Evolutionary conservation across 2,888 invertebrate species (phyloP).

Genomic region (Steinernema scapterisci): DNA sequence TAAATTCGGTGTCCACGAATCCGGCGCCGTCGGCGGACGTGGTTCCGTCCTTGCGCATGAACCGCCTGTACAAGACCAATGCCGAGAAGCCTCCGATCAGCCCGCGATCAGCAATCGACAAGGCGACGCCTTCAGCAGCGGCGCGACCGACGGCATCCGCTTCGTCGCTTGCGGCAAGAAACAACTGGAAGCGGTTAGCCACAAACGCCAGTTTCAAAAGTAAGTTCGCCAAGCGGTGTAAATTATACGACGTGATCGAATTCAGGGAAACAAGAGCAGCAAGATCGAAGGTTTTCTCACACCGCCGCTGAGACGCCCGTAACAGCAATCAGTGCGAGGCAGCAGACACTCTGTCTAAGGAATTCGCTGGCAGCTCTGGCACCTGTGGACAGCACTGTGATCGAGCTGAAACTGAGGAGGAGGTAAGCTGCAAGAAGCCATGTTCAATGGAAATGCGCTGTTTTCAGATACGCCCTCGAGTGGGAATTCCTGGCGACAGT

Average conservation of each 20-base stretch:
- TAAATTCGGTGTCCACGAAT: background rate
- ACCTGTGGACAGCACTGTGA: slow-evolving; percentile 7
- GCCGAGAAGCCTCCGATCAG: slow-evolving; percentile 15
- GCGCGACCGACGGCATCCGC: slow-evolving; percentile 1
- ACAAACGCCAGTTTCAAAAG: slow-evolving; percentile 48
- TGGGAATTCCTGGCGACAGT: slow-evolving; percentile 64
- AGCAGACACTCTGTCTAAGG: background rate
- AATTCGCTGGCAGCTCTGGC: slow-evolving; percentile 18
- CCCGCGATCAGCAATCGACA: background rate
- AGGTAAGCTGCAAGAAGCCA: background rate
- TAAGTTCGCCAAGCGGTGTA: slow-evolving; percentile 26
- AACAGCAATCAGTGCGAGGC: background rate
- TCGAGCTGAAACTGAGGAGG: slow-evolving; percentile 16
- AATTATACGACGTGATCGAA: background rate
- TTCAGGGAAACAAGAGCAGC: slow-evolving; percentile 20
- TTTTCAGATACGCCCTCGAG: slow-evolving; percentile 57
- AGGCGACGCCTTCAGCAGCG: background rate
- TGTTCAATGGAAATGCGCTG: too few species aligned
- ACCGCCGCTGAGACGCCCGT: background rate
- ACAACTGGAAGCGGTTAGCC: slow-evolving; percentile 58
- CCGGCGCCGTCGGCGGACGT: background rate
- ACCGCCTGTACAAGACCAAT: slow-evolving; percentile 19
- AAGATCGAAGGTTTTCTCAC: background rate
- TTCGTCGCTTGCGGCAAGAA: slow-evolving; percentile 42
- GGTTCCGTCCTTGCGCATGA: background rate